These are phyloP conservation scores for Pandemis corylana DNA, from an alignment of 2,888 invertebrate genomes.

Conservation along the genomic window DNA sequence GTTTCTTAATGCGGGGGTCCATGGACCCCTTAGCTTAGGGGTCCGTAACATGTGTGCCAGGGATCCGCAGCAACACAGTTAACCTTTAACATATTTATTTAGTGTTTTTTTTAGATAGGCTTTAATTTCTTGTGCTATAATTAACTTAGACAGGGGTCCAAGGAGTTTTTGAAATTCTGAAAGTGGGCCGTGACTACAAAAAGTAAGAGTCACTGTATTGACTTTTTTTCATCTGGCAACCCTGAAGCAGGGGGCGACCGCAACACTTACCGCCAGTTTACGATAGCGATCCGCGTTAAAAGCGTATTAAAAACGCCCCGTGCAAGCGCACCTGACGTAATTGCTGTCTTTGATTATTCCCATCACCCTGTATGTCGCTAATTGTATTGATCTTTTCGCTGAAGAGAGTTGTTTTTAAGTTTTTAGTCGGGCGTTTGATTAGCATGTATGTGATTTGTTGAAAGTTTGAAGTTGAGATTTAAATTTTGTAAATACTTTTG, in stretches of 20 bases:
- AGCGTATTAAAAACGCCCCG: constrained; percentile 61
- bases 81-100: too few relatives aligned
- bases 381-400: constrained; percentile 42
- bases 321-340: constrained; percentile 52
- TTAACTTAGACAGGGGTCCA: too few relatives aligned
- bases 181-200: too few relatives aligned
- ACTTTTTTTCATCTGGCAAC: constrained; percentile 17
- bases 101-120: too few relatives aligned
- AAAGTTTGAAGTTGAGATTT: too few relatives aligned
- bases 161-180: too few relatives aligned
- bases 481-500: too few relatives aligned
- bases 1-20: too few relatives aligned
- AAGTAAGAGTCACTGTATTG: neutral
- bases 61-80: too few relatives aligned
- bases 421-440: neutral
- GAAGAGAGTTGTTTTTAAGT: constrained; percentile 7
- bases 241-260: constrained; percentile 45
- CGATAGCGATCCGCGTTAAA: constrained; percentile 65
- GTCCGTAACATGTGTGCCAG: too few relatives aligned
- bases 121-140: too few relatives aligned
- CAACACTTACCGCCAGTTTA: constrained; percentile 58
- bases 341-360: constrained; percentile 67
- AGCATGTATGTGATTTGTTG: neutral
- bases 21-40: too few relatives aligned
- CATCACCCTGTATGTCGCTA: constrained; percentile 40